phyloP scores from a whole-genome alignment of 2,113 vertebrate genomes.

The Siniperca knerii region DNA sequence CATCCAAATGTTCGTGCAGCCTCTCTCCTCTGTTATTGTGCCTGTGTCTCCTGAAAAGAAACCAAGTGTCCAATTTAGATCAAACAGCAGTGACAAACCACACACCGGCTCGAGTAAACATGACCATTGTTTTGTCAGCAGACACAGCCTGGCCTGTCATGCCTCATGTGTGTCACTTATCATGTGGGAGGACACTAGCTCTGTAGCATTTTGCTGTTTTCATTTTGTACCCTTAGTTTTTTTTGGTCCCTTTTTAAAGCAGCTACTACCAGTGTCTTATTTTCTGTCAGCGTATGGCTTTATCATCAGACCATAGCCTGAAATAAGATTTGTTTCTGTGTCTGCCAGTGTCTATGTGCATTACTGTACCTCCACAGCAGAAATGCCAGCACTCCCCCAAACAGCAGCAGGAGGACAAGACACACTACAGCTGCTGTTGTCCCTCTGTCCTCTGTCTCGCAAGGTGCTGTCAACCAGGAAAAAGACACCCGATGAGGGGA shows the following conservation, averaged over 20 bases:
- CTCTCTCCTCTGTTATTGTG: slow-evolving; percentile 65
- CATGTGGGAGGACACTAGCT: slow-evolving; percentile 29
- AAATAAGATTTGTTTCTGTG: slow-evolving; percentile 56
- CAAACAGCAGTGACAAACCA: slow-evolving; percentile 42
- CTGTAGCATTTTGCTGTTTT: slow-evolving; percentile 38
- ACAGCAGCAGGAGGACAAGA: slow-evolving; percentile 71
- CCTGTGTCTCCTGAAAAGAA: slow-evolving; percentile 71
- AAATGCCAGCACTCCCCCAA: slow-evolving; percentile 69
- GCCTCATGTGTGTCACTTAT: slow-evolving; percentile 22
- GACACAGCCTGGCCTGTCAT: slow-evolving; percentile 41
- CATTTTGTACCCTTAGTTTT: slow-evolving; percentile 10
- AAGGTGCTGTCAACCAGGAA: slow-evolving; percentile 73
- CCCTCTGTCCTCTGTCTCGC: slow-evolving; percentile 60
- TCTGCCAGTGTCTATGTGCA: slow-evolving; percentile 22
- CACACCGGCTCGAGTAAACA: slow-evolving; percentile 17
- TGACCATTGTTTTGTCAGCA: slow-evolving; percentile 60
- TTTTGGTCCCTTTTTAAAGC: slow-evolving; percentile 11
- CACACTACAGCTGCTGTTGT: slow-evolving; percentile 66
- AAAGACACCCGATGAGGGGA: slow-evolving; percentile 31
- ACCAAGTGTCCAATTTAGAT: slow-evolving; percentile 39
- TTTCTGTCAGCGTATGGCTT: slow-evolving; percentile 35
- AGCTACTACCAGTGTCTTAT: slow-evolving; percentile 23
- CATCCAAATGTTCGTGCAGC: slow-evolving; percentile 74
- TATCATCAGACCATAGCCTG: slow-evolving; percentile 44
- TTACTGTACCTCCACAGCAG: slow-evolving; percentile 80